A percentile compares a stretch with the other conserved stretches of the same genome.
phyloP scores from a whole-genome alignment of 2,113 vertebrate genomes.

The Perognathus longimembris region DNA sequence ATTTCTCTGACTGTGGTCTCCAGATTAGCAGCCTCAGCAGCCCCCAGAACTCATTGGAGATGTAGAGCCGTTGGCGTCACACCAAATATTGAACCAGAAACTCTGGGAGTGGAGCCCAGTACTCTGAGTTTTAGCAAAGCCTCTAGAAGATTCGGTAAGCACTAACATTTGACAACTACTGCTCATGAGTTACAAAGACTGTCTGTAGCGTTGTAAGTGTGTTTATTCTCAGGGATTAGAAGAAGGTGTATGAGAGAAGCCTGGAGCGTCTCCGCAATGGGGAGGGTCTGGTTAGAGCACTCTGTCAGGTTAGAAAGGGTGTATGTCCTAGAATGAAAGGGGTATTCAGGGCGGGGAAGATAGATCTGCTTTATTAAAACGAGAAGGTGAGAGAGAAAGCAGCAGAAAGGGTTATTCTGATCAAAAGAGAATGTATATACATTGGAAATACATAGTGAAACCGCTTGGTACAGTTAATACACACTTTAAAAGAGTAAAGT shows the following conservation, averaged over 20 bases:
- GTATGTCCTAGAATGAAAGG: background rate
- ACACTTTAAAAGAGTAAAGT: too few relatives aligned
- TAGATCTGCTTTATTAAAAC: background rate
- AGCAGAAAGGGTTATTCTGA: too few relatives aligned
- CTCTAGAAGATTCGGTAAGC: background rate
- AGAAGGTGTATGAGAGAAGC: background rate
- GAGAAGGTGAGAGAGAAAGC: background rate
- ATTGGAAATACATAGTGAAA: too few relatives aligned
- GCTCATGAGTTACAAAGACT: background rate
- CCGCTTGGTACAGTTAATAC: too few relatives aligned
- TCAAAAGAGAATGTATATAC: too few relatives aligned
- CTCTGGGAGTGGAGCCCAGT: background rate
- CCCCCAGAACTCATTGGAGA: background rate
- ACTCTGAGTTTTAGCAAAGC: background rate
- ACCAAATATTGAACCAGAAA: conserved; percentile 5
- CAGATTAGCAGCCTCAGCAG: background rate
- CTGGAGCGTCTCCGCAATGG: background rate
- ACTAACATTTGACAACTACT: background rate
- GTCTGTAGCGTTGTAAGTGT: background rate
- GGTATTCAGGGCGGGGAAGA: background rate
- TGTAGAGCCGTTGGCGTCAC: background rate
- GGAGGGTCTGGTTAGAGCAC: background rate
- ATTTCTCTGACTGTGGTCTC: background rate
- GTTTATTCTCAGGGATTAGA: background rate
- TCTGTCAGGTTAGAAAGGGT: conserved; percentile 10